Evolutionary conservation across 2,888 invertebrate species (phyloP).

Genomic region (Perizoma flavofasciatum): DNA sequence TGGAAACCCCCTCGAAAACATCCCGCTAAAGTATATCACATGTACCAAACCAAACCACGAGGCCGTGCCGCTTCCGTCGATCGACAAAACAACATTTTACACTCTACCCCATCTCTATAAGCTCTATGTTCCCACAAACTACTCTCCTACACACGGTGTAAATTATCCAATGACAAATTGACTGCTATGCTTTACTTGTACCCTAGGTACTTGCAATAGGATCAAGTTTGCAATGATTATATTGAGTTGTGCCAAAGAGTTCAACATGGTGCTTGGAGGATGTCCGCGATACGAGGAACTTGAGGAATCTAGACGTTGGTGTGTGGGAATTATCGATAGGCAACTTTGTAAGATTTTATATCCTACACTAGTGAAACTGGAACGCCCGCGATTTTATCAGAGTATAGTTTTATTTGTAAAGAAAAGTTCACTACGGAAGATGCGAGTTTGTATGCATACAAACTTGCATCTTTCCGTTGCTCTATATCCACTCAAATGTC

Average conservation of each 20-base stretch:
- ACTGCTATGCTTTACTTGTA: conserved; percentile 20
- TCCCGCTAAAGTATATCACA: conserved; percentile 33
- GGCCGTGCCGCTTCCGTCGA: conserved; percentile 66
- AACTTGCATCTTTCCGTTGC: too few species aligned
- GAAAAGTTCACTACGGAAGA: too few species aligned
- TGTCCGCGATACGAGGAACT: conserved; percentile 53
- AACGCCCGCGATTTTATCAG: too few species aligned
- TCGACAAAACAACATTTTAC: conserved; percentile 38
- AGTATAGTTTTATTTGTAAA: too few species aligned
- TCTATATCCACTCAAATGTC: too few species aligned
- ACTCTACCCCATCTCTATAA: conserved; percentile 12
- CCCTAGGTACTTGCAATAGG: conserved; percentile 38
- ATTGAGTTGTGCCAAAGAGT: conserved; percentile 62
- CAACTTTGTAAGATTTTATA: too few species aligned
- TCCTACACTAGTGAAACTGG: not conserved
- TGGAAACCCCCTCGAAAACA: not conserved
- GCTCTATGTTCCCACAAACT: conserved; percentile 14
- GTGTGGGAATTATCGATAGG: conserved; percentile 7
- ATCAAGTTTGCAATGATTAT: conserved; percentile 31
- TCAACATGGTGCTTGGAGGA: conserved; percentile 66
- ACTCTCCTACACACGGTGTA: conserved; percentile 5
- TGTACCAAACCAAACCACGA: conserved; percentile 53
- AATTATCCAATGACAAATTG: conserved; percentile 18
- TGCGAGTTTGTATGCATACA: too few species aligned
- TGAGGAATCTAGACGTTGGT: conserved; percentile 14